Conservation (phyloP, 2,113 vertebrate genomes). For the Agapornis roseicollis region DNA sequence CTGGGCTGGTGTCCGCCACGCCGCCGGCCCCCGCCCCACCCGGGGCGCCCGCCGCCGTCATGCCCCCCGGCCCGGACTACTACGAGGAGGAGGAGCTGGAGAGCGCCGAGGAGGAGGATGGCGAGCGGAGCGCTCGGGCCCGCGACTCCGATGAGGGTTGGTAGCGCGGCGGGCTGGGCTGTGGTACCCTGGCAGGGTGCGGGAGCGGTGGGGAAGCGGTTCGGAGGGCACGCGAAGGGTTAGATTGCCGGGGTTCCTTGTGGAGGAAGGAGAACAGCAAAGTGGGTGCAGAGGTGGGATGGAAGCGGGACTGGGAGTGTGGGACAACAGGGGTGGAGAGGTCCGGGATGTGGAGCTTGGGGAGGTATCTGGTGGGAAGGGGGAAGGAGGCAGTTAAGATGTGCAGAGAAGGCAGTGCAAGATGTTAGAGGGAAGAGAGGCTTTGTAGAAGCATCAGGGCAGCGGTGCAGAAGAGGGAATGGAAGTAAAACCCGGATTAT, state of each 20-base stretch:
- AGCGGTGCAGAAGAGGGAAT: neutral
- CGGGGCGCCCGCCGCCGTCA: conserved; percentile 76
- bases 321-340: neutral
- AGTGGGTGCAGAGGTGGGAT: rapidly evolving
- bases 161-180: rapidly evolving
- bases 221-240: rapidly evolving
- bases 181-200: neutral
- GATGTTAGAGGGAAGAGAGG: neutral
- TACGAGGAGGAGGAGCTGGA: conserved; percentile 94
- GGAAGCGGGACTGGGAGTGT: neutral
- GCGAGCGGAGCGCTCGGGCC: conserved; percentile 90
- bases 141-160: conserved; percentile 93
- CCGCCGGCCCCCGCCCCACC: conserved; percentile 64
- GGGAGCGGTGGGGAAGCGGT: neutral
- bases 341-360: rapidly evolving
- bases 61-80: conserved; percentile 82
- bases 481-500: neutral
- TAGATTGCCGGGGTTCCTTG: neutral
- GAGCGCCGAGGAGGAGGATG: conserved; percentile 92
- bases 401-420: too few relatives aligned
- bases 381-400: rapidly evolving
- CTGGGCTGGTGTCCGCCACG: conserved; percentile 79
- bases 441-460: neutral
- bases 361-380: neutral
- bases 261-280: rapidly evolving